These are phyloP conservation scores for Nomada fucata DNA, from an alignment of 2,888 invertebrate genomes.

Conservation along the genomic window DNA sequence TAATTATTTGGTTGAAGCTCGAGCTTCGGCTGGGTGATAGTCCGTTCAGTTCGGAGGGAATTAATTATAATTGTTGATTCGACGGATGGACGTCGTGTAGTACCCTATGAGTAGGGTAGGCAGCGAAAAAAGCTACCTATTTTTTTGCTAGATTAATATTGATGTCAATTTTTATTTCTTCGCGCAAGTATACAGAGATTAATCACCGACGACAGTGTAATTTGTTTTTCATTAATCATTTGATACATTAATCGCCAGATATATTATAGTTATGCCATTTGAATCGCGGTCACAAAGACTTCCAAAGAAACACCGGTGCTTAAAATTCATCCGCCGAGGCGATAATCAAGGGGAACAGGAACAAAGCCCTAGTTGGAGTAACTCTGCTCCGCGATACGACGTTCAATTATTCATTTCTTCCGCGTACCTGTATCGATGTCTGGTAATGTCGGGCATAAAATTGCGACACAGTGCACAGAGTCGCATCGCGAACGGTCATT, in stretches of 20 bases:
- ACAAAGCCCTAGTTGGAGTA: not conserved
- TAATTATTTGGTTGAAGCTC: constrained; percentile 10
- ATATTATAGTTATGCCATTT: no score
- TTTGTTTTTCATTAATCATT: no score
- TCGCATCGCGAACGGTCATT: constrained; percentile 29
- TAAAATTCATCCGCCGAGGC: not conserved
- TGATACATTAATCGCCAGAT: no score
- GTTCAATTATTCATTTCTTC: constrained; percentile 8
- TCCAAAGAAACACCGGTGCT: no score
- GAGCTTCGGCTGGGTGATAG: not conserved
- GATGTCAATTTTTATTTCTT: no score
- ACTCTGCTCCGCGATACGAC: not conserved
- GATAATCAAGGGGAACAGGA: not conserved
- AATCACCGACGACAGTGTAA: no score
- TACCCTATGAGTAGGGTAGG: not conserved
- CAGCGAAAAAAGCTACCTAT: not conserved
- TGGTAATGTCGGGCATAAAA: constrained; percentile 49
- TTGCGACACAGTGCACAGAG: constrained; percentile 36
- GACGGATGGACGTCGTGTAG: no score
- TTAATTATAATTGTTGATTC: constrained; percentile 7
- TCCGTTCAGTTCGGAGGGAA: not conserved
- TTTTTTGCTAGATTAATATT: no score
- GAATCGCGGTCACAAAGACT: no score
- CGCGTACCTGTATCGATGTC: constrained; percentile 53
- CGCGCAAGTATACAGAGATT: no score